Evolutionary conservation across 2,797 vertebrate species (phyloP), one percentile per base, ranked within the genome.

Genomic region (Gymnoscopelus braueri): DNA sequence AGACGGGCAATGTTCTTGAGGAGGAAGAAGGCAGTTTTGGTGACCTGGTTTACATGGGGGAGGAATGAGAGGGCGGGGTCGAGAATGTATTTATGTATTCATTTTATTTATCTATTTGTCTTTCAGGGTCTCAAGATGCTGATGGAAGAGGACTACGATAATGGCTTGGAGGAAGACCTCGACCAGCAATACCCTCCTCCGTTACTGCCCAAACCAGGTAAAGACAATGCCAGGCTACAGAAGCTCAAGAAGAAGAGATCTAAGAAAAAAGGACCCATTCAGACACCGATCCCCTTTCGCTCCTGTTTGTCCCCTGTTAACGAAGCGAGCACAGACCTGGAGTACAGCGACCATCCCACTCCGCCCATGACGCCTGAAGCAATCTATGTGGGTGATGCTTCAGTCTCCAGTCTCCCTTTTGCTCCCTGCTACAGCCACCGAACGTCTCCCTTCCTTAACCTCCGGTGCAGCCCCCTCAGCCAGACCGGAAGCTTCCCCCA

Each of bases 301-400:
- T 87, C 94, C 69, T 96, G 92, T 60, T 90, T 99, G 64, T 99
- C 97, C 0, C 98, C 98, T 0, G 97, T 98, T 63, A 97, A 94
- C 0, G 98, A 99, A 84, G 96, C 95, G 2, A 96, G 96, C 84
- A 88, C 95, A 0, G 96, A 98, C 71, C 88, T 95, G 0, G 97
- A 98, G 71, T 75, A 92, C 84, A 90, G 91, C 13, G 93, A 94
- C 57, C 82, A 86, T 73, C 89, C 86, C 55, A 93, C 91, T 58
- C 91, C 93, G 13, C 87, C 92, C 10, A 84, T 67, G 74, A 88
- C 92, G 15, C 93, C 93, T 0, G 92, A 94, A 49, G 84, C 87
- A 13, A 60, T 72, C 49, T 78, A 80, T 32, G 55, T 74, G 1
- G 80, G 84, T 0, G 63, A 92, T 32, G 84, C 66, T 1, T 78